These are phyloP conservation scores for Stomatorhinus walkeri DNA, from an alignment of 2,797 vertebrate genomes.

Conservation along the genomic window DNA sequence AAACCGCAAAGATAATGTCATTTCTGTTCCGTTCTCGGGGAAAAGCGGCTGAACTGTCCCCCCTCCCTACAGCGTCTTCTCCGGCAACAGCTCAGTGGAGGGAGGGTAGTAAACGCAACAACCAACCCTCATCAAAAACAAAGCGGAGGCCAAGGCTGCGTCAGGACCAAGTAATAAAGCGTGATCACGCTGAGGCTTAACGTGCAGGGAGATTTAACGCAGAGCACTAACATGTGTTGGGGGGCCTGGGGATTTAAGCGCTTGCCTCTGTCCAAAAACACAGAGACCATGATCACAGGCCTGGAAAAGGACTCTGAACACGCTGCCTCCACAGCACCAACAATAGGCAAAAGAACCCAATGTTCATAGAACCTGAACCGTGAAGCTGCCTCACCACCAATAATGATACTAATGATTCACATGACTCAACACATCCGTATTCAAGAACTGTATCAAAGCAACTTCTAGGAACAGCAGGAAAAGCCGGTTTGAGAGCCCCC, in stretches of 20 bases:
- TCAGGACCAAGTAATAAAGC: not conserved
- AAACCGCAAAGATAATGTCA: not conserved
- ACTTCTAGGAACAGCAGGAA: not conserved
- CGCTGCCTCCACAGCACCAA: not conserved
- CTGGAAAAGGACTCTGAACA: not conserved
- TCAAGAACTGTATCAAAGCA: not conserved
- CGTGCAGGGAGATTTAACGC: not conserved
- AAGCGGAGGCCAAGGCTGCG: not conserved
- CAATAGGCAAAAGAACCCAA: not conserved
- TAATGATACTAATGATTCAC: not conserved
- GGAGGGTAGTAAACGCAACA: constrained; percentile 41
- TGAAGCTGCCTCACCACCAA: not conserved
- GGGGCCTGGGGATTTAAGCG: not conserved
- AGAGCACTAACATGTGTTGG: not conserved
- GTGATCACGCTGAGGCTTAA: not conserved
- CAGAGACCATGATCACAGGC: not conserved
- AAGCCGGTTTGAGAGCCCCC: not conserved
- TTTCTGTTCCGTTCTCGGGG: not conserved
- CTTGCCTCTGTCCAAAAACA: not conserved
- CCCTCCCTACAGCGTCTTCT: constrained; percentile 27
- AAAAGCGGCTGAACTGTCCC: not conserved
- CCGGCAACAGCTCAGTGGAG: constrained; percentile 35
- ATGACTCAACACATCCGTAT: not conserved
- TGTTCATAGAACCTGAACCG: not conserved
- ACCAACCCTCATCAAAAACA: constrained; percentile 24